A percentile compares a stretch with the other conserved stretches of the same genome.
These are phyloP conservation scores for Tyria jacobaeae DNA, from an alignment of 2,888 invertebrate species.

Conservation along the genomic window DNA sequence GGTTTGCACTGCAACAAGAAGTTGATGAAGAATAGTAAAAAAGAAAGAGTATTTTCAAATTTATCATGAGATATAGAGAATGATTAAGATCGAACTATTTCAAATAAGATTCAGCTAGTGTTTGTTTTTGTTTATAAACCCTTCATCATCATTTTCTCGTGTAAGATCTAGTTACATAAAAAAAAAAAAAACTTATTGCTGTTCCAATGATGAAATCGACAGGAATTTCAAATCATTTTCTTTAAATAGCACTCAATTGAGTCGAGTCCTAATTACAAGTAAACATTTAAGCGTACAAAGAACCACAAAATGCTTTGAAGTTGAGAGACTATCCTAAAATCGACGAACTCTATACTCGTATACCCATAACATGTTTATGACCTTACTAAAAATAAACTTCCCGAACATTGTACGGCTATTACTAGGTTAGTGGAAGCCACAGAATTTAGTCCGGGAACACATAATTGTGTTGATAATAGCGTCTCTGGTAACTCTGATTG, in stretches of 20 bases:
- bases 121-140: no score
- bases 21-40: no score
- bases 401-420: background rate
- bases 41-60: no score
- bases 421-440: constrained; percentile 24
- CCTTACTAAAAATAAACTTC: background rate
- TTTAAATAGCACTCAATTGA: background rate
- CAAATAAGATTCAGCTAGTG: no score
- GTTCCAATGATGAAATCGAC: no score
- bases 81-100: no score
- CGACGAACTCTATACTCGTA: background rate
- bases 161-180: no score
- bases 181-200: no score
- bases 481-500: constrained; percentile 55
- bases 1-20: no score
- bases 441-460: constrained; percentile 40
- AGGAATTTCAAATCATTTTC: background rate
- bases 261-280: background rate
- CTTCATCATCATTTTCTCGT: no score
- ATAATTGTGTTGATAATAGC: constrained; percentile 57
- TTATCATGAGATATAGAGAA: no score
- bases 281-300: background rate
- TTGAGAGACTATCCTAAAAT: background rate
- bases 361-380: background rate
- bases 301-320: background rate